Base-by-base conservation (phyloP, 2,888 invertebrate genomes). In the Pyrrhopygopsis socrates region DNA sequence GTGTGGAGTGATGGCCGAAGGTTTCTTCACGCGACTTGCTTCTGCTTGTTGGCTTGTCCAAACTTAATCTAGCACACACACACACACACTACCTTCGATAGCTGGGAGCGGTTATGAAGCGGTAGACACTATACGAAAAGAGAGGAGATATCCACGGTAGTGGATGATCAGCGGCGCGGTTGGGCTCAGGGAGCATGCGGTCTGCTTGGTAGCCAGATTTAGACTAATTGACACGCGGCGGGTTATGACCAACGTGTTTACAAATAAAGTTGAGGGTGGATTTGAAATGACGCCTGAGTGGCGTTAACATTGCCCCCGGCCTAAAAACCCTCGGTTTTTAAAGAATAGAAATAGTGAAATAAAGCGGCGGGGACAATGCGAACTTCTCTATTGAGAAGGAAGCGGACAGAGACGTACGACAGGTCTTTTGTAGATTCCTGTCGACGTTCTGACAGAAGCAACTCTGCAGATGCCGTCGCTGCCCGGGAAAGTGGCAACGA, bases 321-420 rank as follows among this genome's bases (percentile, higher is more conserved):
- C 15, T 45, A 45, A 45, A 45, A 45, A 45, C 41, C 41, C 41
- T 45, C 41, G 41, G 41, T 45, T 45, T 45, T 45, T 45, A 45
- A 45, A 45, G 9, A 45, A 45, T 45, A 13, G 41, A 45, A 45
- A 15, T 15, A 15, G 41, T 34, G 11, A 34, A 45, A 45, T 45
- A 38, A 38, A 15, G 41, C 15, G 15, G 41, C 41, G 11, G 41
- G 41, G 41, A 45, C 41, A 45, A 45, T 45, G 41, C 41, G 60
- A 45, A 45, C 41, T 45, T 45, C 41, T 45, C 41, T 45, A 45
- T 15, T 45, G 22, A 24, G 11, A 97, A 97, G 50, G 60, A 97
- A 93, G 81, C 18, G 34, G 34, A 11, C 34, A 34, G 34, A 34
- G 34, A 34, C 34, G 11, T 34, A 97, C 96, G 27, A 81, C 76